Evolutionary conservation across 2,888 invertebrate species (phyloP).

Genomic region (Idaea dimidiata): DNA sequence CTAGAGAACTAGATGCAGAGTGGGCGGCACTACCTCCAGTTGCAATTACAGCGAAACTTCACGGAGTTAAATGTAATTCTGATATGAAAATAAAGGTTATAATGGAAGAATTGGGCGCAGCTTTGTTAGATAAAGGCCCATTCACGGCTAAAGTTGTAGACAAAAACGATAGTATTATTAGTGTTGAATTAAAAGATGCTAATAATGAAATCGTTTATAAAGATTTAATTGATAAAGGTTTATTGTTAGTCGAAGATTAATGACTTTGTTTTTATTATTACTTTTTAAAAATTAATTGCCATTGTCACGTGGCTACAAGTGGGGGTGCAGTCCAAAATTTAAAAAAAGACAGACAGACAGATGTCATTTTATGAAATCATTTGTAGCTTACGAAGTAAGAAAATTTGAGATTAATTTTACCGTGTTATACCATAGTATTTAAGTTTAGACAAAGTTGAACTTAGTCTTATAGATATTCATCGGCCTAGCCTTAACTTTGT

Average conservation of each 20-base stretch:
- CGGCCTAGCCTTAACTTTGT: too few species aligned
- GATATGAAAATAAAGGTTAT: constrained; percentile 48
- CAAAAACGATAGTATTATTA: constrained; percentile 35
- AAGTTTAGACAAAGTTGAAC: too few species aligned
- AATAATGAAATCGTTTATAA: constrained; percentile 50
- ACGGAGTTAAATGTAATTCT: constrained; percentile 56
- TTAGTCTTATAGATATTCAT: too few species aligned
- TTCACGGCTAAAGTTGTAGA: constrained; percentile 54
- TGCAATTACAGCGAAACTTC: constrained; percentile 71
- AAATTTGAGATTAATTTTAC: too few species aligned
- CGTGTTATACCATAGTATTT: too few species aligned
- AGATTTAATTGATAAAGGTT: constrained; percentile 46
- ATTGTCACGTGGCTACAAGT: too few species aligned
- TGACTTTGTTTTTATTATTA: not conserved
- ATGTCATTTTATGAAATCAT: too few species aligned
- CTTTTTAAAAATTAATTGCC: not conserved
- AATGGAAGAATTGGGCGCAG: constrained; percentile 45
- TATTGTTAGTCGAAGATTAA: constrained; percentile 35
- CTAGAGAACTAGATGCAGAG: constrained; percentile 72
- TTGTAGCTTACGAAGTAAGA: too few species aligned
- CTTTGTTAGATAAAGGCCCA: constrained; percentile 56
- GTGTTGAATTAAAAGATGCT: constrained; percentile 56
- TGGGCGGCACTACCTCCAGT: constrained; percentile 77
- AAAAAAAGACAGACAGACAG: too few species aligned
- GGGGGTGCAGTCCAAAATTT: too few species aligned